Percentiles rank a stretch among this genome's conserved stretches.
Conservation (phyloP, 2,113 vertebrate genomes). For the Rissa tridactyla region DNA sequence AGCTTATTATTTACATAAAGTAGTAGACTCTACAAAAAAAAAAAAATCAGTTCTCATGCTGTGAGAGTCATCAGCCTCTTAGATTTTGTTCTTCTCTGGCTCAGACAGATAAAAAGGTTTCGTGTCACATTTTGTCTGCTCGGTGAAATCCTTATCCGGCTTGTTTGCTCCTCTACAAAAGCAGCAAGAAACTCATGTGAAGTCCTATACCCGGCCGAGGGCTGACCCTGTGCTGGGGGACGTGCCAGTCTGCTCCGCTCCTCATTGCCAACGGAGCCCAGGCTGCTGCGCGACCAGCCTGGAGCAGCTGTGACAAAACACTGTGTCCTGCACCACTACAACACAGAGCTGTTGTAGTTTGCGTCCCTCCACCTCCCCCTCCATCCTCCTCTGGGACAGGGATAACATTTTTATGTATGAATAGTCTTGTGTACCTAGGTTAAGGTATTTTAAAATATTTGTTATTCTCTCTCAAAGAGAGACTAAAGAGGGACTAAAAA, state of each 20-base stretch:
- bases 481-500: not conserved
- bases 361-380: rapidly evolving
- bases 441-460: not conserved
- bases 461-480: not conserved
- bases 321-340: not conserved
- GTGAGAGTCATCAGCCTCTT: not conserved
- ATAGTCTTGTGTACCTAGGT: not conserved
- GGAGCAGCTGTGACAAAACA: not conserved
- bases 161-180: not conserved
- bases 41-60: not conserved
- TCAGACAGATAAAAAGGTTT: conserved; percentile 12
- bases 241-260: not conserved
- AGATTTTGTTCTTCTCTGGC: not conserved
- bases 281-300: not conserved
- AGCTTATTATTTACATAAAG: conserved; percentile 40
- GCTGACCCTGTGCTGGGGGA: not conserved
- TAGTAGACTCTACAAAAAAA: not conserved
- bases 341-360: not conserved
- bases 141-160: not conserved
- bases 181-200: not conserved
- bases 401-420: not conserved
- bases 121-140: not conserved
- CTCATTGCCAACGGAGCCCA: not conserved
- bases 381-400: rapidly evolving
- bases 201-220: not conserved